Base-by-base conservation (phyloP, 2,888 invertebrate species). In the Tipula unca region DNA sequence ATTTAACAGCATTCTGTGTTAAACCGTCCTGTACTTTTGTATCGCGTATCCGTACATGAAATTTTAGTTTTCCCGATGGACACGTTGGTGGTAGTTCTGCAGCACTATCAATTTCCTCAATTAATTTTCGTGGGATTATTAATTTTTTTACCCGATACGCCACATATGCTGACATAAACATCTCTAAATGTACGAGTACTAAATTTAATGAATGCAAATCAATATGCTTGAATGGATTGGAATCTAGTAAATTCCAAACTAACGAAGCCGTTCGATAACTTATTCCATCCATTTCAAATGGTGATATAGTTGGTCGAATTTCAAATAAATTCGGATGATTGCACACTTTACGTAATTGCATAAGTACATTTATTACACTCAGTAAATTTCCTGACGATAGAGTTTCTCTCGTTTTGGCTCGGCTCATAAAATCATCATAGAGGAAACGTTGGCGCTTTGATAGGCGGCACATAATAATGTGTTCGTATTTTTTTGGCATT, bases 341-440 rank as follows among this genome's bases (percentile, higher is more conserved):
- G 92, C 99, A 99, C 88, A 98, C 98, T 93, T 99, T 99, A 86
- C 99, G 93, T 89, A 99, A 92, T 91, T 99, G 98, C 98, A 99
- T 99, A 87, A 99, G 92, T 88, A 99, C 96, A 91, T 98, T 98
- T 89, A 99, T 97, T 8, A 99, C 98, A 91, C 97, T 97, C 87
- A 99, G 92, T 89, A 98, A 93, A 92, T 98, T 99, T 86, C 99
- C 99, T 86, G 95, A 94, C 29, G 96, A 95, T 88, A 99, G 92
- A 8, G 97, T 98, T 92, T 99, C 98, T 90, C 94, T 95, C 85
- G 99, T 99, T 90, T 96, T 96, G 89, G 98, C 95, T 89, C 98
- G 94, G 85, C 97, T 95, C 99, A 99, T 99, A 92, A 99, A 99
- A 91, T 99, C 99, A 92, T 99, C 99, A 92, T 99, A 99, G 86